Evolutionary conservation across 2,113 vertebrate species (phyloP), one percentile per base, ranked within the genome.

Genomic region (Pogonocichla stellata): DNA sequence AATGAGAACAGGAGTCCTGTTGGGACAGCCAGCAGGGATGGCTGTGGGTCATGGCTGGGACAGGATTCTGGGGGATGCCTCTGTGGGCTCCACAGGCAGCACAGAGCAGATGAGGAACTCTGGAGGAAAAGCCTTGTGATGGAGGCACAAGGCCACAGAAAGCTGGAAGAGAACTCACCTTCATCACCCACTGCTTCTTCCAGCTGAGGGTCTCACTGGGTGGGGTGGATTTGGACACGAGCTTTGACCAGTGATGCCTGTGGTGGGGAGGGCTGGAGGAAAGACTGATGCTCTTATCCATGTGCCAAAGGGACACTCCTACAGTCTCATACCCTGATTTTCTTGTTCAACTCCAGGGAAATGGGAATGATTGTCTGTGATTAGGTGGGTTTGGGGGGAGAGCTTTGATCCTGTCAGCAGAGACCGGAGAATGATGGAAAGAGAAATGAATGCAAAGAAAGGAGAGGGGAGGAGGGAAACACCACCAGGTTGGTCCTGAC

Each of bases 351-450:
- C 48, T 45, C 47, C 51, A 38, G 19, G 12, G 73, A 73, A 94
- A 92, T 54, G 23, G 48, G 47, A 80, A 64, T 48, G 60, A 66
- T 57, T 71, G 77, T 25, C 51, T 84, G 62, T 80, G 88, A 65
- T 80, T 62, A 64, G 36, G 9, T 31, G 64, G 67, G 57, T 56
- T 86, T 93, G 69, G 28, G 47, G 64, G 34, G n/a, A 75, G 29
- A 67, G 69, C 40, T 86, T 91, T 94, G 78, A 69, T 94, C 65
- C 38, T 56, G 80, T 71, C 62, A 88, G 74, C 19, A 61, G 54
- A 45, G 79, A n/a, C 0, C 2, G 18, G 40, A 50, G 48, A 48
- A 34, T 7, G 67, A 74, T 13, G n/a, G 34, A 26, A 80, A 65
- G 58, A 60, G 78, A 57, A 47, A 47, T 48, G 65, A 60, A 18